Conservation (phyloP, 2,888 invertebrate species). For the Agrotis clavis region DNA sequence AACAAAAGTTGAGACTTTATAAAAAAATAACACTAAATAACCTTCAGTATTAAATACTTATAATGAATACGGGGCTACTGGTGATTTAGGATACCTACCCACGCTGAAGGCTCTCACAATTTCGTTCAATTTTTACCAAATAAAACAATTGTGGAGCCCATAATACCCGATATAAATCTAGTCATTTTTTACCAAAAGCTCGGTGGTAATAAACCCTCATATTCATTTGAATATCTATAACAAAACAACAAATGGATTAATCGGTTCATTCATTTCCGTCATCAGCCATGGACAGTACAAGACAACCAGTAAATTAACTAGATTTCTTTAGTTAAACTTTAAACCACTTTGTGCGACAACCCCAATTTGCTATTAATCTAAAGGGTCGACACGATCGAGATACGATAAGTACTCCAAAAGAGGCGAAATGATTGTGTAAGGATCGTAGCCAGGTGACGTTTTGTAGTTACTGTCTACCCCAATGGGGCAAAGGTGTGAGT, state of each 20-base stretch:
- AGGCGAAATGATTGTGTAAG: no score
- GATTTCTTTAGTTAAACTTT: background rate
- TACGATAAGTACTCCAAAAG: no score
- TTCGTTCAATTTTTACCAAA: constrained; percentile 12
- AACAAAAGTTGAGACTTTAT: background rate
- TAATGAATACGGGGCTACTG: constrained; percentile 21
- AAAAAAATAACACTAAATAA: background rate
- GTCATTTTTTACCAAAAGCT: constrained; percentile 28
- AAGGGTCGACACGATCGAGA: no score
- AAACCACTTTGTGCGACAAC: background rate
- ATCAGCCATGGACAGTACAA: constrained; percentile 1
- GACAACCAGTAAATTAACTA: background rate
- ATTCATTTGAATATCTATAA: constrained; percentile 50
- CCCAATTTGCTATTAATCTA: no score
- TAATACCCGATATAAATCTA: constrained; percentile 38
- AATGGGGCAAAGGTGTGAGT: no score
- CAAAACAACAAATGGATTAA: constrained; percentile 55
- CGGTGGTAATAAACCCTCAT: constrained; percentile 26
- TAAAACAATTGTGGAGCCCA: constrained; percentile 46
- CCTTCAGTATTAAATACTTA: constrained; percentile 7
- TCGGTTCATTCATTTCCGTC: constrained; percentile 49
- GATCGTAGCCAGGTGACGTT: no score
- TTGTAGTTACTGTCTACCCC: no score
- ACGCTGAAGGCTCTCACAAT: constrained; percentile 9
- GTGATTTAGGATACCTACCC: constrained; percentile 6